Evolutionary conservation across 64 coral and sea anemone genomes (phyloP).

Genomic region (Porites australiensis): DNA sequence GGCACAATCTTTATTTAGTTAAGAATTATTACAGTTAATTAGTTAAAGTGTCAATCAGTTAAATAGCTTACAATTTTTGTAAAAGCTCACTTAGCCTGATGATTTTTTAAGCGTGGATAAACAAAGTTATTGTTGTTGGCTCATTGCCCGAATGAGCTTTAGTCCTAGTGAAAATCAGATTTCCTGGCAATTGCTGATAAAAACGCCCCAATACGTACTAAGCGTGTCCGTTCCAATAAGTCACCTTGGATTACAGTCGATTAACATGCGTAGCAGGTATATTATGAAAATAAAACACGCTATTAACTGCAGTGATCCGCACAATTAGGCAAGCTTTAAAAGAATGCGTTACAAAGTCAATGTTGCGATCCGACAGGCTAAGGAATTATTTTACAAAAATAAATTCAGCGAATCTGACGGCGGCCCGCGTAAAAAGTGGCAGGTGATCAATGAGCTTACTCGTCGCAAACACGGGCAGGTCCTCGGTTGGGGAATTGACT

Average conservation of each 20-base stretch:
- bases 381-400: not conserved
- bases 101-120: no score
- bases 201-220: constrained; percentile 40
- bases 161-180: constrained; percentile 30
- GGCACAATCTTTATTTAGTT: no score
- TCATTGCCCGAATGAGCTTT: no score
- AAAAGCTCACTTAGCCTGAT: no score
- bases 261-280: constrained; percentile 55
- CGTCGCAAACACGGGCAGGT: not conserved
- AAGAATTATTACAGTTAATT: no score
- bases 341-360: constrained; percentile 31
- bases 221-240: not conserved
- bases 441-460: no score
- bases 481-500: not conserved
- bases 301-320: constrained; percentile 29
- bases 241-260: constrained; percentile 55
- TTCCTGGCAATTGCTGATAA: constrained; percentile 30
- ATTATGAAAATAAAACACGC: constrained; percentile 57
- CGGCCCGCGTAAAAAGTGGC: not conserved
- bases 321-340: constrained; percentile 51
- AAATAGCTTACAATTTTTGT: no score
- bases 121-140: no score
- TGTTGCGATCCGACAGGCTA: not conserved
- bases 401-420: not conserved
- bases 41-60: no score